Evolutionary conservation across 2,888 invertebrate species (phyloP).

Genomic region (Parasteatoda lunata): DNA sequence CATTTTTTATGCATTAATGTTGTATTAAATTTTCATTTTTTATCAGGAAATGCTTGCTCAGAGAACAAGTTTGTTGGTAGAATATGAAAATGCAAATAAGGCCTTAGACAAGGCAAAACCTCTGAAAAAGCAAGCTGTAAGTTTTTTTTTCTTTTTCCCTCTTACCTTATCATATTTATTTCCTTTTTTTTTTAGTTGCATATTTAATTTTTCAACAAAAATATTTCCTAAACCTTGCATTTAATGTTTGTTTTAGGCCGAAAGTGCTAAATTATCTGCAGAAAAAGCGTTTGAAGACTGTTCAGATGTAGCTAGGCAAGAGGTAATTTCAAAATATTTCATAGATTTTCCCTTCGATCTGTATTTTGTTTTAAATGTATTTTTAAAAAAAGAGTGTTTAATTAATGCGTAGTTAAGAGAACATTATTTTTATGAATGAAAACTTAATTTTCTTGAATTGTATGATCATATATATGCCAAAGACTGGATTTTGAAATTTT

Average conservation of each 20-base stretch:
- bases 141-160: conserved; percentile 57
- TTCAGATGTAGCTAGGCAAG: conserved; percentile 74
- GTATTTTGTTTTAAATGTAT: neutral
- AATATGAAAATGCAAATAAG: conserved; percentile 75
- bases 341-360: neutral
- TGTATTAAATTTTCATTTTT: neutral
- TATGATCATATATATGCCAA: no score
- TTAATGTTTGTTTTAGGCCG: conserved; percentile 72
- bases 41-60: conserved; percentile 74
- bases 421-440: no score
- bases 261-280: conserved; percentile 74
- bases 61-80: conserved; percentile 74
- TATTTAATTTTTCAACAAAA: no score
- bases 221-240: neutral
- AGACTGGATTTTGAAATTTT: no score
- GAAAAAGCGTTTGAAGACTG: conserved; percentile 75
- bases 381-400: neutral
- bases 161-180: neutral
- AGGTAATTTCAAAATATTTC: conserved; percentile 74
- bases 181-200: no score
- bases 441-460: no score
- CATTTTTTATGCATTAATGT: no score
- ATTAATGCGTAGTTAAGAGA: no score
- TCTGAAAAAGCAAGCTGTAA: conserved; percentile 73
- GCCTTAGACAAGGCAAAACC: conserved; percentile 75